Conservation (phyloP, 2,113 vertebrate genomes). For the Arvicanthis niloticus region DNA sequence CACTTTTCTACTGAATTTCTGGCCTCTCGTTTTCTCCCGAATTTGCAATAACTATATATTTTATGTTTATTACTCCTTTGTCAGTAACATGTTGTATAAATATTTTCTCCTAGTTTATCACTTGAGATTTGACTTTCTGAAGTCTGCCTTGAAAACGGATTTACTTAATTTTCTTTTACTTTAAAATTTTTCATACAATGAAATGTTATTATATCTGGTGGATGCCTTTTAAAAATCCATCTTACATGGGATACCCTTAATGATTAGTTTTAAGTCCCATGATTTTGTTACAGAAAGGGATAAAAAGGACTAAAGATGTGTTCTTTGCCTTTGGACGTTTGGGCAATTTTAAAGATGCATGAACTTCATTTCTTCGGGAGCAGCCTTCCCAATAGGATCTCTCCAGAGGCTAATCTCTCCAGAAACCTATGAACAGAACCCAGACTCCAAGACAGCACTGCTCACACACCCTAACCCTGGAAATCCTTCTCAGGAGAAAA, state of each 20-base stretch:
- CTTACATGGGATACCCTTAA: not conserved
- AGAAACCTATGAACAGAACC: not conserved
- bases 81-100: not conserved
- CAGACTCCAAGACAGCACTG: not conserved
- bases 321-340: not conserved
- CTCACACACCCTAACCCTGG: not conserved
- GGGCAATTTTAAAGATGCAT: slow-evolving; percentile 2
- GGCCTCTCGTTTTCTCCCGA: not conserved
- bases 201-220: slow-evolving; percentile 10
- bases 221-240: too few relatives aligned
- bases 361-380: slow-evolving; percentile 10
- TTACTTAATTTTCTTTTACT: not conserved
- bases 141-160: not conserved
- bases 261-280: not conserved
- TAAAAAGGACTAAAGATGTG: not conserved
- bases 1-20: not conserved
- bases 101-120: slow-evolving; percentile 5
- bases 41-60: not conserved
- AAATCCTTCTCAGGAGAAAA: slow-evolving; percentile 4
- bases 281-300: not conserved
- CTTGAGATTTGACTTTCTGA: not conserved
- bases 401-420: not conserved
- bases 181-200: not conserved
- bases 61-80: not conserved
- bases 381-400: not conserved